Evolutionary conservation across 2,113 vertebrate genomes (phyloP), one percentile per base, ranked within the genome.

Genomic region (Rhinogobius similis): DNA sequence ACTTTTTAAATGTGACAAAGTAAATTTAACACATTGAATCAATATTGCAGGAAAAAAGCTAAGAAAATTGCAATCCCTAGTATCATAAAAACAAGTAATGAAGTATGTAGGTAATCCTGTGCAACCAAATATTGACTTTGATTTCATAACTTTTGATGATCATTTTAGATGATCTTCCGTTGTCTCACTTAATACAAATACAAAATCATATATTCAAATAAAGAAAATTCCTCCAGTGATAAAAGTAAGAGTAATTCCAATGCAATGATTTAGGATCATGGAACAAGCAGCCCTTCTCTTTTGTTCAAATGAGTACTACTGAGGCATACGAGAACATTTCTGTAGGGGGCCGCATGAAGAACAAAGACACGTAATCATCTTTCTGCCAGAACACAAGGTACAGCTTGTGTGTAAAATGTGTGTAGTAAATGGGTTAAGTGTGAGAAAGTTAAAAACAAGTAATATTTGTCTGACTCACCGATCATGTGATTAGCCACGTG

Each of bases 401-500:
- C 2, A 44, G 21, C 21, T 29, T 3, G 21, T 66, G 72, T 73
- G 63, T n/a, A 6, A 53, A 71, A 46, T 13, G 63, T 63, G 23
- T 67, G 64, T 10, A 5, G 11, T 59, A 16, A 64, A 55, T 26
- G 4, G 13, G 11, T 62, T 10, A 7, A 6, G 44, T 59, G 23
- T 63, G 61, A 50, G 21, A 32, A 59, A 1, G 59, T 68, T 66
- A 71, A 59, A 23, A 41, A 74, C n/a, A 32, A 12, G 75, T 74
- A 44, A 65, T 50, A 62, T 66, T 69, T 20, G 36, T 29, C 52
- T 50, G 62, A 93, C 97, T 97, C 94, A 99, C 98, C 98, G 79
- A 99, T 99, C 98, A 99, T 99, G 90, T 99, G 98, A 91, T 99
- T 99, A 82, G 98, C 98, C 41, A 98, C 98, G 14, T 99, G 98